A percentile compares a stretch with the other conserved stretches of the same genome.
These are phyloP conservation scores for Aquatica leii DNA, from an alignment of 2,888 invertebrate species.

Conservation along the genomic window DNA sequence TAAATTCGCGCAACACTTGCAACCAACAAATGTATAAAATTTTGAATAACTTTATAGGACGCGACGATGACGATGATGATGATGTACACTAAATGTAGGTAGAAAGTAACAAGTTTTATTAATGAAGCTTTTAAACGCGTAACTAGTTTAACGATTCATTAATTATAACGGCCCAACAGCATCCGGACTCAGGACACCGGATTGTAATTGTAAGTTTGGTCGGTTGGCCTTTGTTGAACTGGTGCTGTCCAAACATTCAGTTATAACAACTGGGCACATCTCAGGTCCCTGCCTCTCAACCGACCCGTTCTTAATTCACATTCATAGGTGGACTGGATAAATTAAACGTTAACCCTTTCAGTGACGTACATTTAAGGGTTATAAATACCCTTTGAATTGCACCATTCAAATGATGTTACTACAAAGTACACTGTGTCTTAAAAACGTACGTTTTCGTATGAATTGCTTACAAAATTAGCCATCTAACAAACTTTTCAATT, in stretches of 20 bases:
- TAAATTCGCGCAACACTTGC: constrained; percentile 29
- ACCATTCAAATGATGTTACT: constrained; percentile 3
- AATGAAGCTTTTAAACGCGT: constrained; percentile 34
- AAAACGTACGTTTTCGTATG: too few relatives aligned
- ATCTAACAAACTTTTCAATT: too few relatives aligned
- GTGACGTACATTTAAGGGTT: constrained; percentile 25
- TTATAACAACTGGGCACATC: constrained; percentile 40
- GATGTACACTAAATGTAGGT: constrained; percentile 23
- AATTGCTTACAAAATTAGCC: background rate
- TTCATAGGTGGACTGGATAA: constrained; percentile 43
- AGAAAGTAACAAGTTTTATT: constrained; percentile 37
- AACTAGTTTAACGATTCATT: constrained; percentile 32
- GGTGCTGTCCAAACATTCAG: constrained; percentile 43
- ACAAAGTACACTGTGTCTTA: background rate
- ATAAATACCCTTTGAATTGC: background rate
- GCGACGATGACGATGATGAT: constrained; percentile 13
- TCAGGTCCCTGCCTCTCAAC: constrained; percentile 43
- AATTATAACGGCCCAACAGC: constrained; percentile 35
- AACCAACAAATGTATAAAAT: constrained; percentile 23
- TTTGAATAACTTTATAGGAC: constrained; percentile 27
- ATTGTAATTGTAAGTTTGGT: constrained; percentile 39
- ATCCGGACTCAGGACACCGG: constrained; percentile 23
- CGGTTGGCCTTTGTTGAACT: constrained; percentile 44
- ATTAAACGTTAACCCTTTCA: constrained; percentile 41
- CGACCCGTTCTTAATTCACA: constrained; percentile 43